Percentiles rank a stretch among this genome's conserved stretches.
Conservation (phyloP, 2,888 invertebrate species). For the Athalia rosae region DNA sequence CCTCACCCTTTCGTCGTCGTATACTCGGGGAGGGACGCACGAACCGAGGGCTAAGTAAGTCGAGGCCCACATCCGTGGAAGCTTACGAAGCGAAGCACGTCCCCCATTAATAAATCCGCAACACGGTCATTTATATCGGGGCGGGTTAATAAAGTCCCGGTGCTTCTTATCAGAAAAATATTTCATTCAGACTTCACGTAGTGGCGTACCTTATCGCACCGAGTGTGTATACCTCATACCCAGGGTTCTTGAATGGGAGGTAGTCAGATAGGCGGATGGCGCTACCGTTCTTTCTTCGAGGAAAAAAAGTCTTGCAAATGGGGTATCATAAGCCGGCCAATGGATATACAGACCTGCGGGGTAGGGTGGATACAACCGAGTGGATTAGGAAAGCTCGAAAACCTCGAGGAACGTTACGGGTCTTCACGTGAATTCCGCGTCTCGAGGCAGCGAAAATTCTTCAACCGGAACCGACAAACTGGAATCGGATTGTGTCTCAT, state of each 20-base stretch:
- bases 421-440: conserved; percentile 18
- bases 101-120: conserved; percentile 58
- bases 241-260: conserved; percentile 36
- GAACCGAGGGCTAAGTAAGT: conserved; percentile 27
- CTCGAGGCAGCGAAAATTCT: not conserved
- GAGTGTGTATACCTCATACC: not conserved
- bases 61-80: conserved; percentile 38
- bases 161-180: conserved; percentile 59
- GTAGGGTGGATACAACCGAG: conserved; percentile 19
- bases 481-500: too few relatives aligned
- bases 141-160: conserved; percentile 57
- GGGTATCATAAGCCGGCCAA: conserved; percentile 36
- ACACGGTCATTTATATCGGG: conserved; percentile 58
- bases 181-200: conserved; percentile 52
- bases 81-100: conserved; percentile 56
- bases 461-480: too few relatives aligned
- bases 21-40: not conserved
- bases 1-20: conserved; percentile 48
- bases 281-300: conserved; percentile 15
- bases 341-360: not conserved
- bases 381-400: conserved; percentile 32
- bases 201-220: conserved; percentile 32
- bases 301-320: conserved; percentile 38
- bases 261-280: not conserved
- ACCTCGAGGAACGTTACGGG: conserved; percentile 3